These are phyloP conservation scores for Drosophila repletoides DNA, from an alignment of 1,140 invertebrate genomes.

Conservation along the genomic window DNA sequence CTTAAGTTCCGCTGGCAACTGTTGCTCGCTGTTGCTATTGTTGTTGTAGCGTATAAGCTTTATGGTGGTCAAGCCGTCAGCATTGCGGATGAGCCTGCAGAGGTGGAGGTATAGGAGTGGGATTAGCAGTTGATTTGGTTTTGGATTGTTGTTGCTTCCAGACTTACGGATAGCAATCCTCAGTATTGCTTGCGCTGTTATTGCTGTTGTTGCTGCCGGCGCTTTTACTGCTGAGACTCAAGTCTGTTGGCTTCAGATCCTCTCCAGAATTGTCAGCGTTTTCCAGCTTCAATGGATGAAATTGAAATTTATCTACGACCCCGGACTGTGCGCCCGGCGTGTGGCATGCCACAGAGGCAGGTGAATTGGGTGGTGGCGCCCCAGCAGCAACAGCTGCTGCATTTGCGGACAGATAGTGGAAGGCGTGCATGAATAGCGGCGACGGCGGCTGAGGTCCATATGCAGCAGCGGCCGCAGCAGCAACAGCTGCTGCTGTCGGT, in stretches of 20 bases:
- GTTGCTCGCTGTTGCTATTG: slow-evolving; percentile 27
- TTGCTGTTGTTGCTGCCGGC: slow-evolving; percentile 5
- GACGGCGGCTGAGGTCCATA: slow-evolving; percentile 81
- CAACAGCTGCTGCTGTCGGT: slow-evolving; percentile 69
- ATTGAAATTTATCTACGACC: slow-evolving; percentile 70
- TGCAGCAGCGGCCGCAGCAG: slow-evolving; percentile 71
- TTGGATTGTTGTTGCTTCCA: background rate
- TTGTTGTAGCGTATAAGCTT: slow-evolving; percentile 81
- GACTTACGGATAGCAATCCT: slow-evolving; percentile 82
- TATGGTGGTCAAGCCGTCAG: slow-evolving; percentile 82
- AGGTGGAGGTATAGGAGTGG: slow-evolving; percentile 1
- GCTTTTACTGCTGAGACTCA: slow-evolving; percentile 81
- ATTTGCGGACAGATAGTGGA: slow-evolving; percentile 76
- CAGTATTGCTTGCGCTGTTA: slow-evolving; percentile 31
- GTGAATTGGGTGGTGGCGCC: slow-evolving; percentile 70
- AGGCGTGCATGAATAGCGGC: slow-evolving; percentile 80
- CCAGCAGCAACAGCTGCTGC: slow-evolving; percentile 54
- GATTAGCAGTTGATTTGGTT: slow-evolving; percentile 28
- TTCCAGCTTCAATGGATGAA: slow-evolving; percentile 76
- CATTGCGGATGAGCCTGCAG: slow-evolving; percentile 78
- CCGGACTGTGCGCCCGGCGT: slow-evolving; percentile 49
- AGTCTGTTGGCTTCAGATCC: slow-evolving; percentile 84
- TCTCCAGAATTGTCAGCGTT: slow-evolving; percentile 63
- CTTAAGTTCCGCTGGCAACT: slow-evolving; percentile 46
- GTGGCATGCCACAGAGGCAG: slow-evolving; percentile 46